A percentile compares a stretch with the other conserved stretches of the same genome.
Evolutionary conservation across 2,113 vertebrate species (phyloP).

Genomic region (Pygoscelis adeliae): DNA sequence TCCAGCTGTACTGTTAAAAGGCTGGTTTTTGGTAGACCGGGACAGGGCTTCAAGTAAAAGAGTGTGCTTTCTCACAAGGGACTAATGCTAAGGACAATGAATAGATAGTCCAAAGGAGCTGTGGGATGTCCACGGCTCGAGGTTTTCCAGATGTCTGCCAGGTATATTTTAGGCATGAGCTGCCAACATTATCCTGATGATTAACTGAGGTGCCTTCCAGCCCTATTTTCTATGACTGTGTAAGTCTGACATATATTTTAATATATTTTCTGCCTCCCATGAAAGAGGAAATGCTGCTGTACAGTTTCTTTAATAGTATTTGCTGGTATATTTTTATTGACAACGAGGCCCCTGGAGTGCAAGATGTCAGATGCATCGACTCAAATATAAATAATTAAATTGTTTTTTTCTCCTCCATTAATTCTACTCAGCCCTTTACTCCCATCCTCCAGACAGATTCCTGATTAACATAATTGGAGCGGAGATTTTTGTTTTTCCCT

Average conservation of each 20-base stretch:
- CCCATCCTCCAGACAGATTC: not conserved
- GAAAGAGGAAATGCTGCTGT: not conserved
- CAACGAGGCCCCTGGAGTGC: not conserved
- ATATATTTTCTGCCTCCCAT: not conserved
- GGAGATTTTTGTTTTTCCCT: not conserved
- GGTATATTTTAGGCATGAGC: not conserved
- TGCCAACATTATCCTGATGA: not conserved
- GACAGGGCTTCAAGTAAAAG: not conserved
- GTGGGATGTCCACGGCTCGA: not conserved
- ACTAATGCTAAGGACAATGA: not conserved
- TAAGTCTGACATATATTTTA: not conserved
- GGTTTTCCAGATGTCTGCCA: not conserved
- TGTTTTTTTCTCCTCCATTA: not conserved
- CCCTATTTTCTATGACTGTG: not conserved
- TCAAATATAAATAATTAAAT: not conserved
- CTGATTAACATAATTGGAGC: not conserved
- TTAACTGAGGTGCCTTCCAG: not conserved
- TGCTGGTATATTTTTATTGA: not conserved
- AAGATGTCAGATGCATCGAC: not conserved
- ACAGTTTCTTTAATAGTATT: not conserved
- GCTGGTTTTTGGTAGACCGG: not conserved
- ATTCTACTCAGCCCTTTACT: not conserved
- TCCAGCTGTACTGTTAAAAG: not conserved
- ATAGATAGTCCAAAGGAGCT: not conserved
- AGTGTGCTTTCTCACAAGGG: not conserved